Base-by-base conservation (phyloP, 2,113 vertebrate species). In the Leptobrachium leishanense region DNA sequence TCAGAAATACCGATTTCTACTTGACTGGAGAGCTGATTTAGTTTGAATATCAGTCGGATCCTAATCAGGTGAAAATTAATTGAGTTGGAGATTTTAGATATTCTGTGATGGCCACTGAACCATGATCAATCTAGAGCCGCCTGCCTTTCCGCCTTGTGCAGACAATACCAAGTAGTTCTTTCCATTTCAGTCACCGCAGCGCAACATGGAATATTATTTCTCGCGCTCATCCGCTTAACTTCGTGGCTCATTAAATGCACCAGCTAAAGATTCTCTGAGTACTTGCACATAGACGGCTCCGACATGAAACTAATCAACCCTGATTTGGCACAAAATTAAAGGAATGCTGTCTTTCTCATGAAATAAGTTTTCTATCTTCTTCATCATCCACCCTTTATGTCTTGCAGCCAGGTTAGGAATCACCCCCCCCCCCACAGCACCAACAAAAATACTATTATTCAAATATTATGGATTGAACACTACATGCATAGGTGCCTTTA, bases 11-110 rank as follows among this genome's bases (percentile, higher is more conserved):
- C 88, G 92, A 92, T 94, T 95, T 97, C 94, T 95, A 94, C 94
- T 95, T 90, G 91, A 93, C 94, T 95, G 93, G 94, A 95, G 91
- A 91, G 92, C 87, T 92, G 93, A 96, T 95, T 94, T 95, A 94
- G 92, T 97, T 94, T 94, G 92, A 93, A 93, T 96, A 95, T 93
- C 92, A 87, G 87, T 85, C 89, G 88, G 87, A 88, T 90, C 89
- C 92, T 93, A 93, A 95, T 96, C 94, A 93, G 93, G 87, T 94
- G 90, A 93, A 92, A 94, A 94, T 95, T 95, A 96, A 96, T 96
- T 95, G 95, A 94, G 93, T 96, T 92, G 88, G 91, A 92, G 90
- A 90, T 92, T 92, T 95, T 92, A 94, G 89, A 95, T 95, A 95
- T 95, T 94, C 93, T 92, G 89, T 92, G 92, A 93, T 94, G 92